Evolutionary conservation across 2,797 vertebrate genomes (phyloP).

Genomic region (Sylvilagus floridanus): DNA sequence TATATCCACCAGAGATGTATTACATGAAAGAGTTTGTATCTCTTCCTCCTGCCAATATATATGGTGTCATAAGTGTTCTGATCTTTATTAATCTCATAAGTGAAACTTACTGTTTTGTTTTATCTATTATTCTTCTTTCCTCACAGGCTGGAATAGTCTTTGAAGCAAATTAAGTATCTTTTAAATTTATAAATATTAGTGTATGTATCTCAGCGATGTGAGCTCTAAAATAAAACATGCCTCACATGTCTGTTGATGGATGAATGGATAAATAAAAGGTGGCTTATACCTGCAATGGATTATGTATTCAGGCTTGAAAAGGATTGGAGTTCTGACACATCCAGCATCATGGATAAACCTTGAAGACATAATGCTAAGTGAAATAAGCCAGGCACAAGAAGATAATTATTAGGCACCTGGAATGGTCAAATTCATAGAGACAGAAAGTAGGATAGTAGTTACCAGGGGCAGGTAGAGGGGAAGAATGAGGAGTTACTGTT

Average conservation of each 20-base stretch:
- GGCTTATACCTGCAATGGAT: background rate
- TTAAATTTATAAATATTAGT: constrained; percentile 51
- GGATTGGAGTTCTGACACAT: background rate
- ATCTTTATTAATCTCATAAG: constrained; percentile 31
- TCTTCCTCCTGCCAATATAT: background rate
- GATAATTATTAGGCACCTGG: background rate
- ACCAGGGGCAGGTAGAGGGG: background rate
- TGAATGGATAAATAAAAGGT: constrained; percentile 22
- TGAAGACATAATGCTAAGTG: background rate
- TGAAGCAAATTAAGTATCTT: constrained; percentile 42
- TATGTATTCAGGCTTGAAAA: constrained; percentile 47
- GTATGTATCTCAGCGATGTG: background rate
- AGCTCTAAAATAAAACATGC: constrained; percentile 42
- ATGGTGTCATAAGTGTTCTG: background rate
- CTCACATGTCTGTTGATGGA: background rate
- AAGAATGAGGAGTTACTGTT: background rate
- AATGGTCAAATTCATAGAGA: background rate
- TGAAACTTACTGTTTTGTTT: constrained; percentile 28
- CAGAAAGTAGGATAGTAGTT: background rate
- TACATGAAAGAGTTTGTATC: background rate
- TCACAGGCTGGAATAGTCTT: constrained; percentile 3
- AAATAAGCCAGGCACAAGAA: background rate
- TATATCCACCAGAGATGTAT: background rate
- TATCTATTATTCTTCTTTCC: background rate
- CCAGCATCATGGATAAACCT: background rate